Percentiles rank a stretch among this genome's conserved stretches.
phyloP scores from a whole-genome alignment of 2,888 invertebrate genomes.

The Drepanosiphum platanoidis region DNA sequence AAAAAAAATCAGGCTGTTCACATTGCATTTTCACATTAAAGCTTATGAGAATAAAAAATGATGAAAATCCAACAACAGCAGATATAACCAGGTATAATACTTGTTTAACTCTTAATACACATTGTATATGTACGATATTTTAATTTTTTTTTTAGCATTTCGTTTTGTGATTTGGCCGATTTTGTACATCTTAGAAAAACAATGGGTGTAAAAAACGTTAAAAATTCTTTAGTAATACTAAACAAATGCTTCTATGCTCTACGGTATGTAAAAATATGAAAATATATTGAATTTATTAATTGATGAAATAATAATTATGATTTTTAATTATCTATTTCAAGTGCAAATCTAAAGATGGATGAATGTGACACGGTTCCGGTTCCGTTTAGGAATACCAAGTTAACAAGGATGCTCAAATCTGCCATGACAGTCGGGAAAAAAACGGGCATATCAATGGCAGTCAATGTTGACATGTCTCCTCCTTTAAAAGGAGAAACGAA shows the following conservation, averaged over 20 bases:
- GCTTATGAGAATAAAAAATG: conserved; percentile 73
- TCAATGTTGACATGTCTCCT: conserved; percentile 82
- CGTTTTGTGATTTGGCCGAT: conserved; percentile 93
- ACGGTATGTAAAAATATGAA: conserved; percentile 49
- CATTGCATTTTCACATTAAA: conserved; percentile 89
- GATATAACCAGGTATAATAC: conserved; percentile 62
- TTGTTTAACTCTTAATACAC: conserved; percentile 12
- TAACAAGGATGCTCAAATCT: conserved; percentile 85
- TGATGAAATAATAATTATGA: conserved; percentile 35
- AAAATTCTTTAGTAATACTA: conserved; percentile 87
- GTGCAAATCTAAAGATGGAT: conserved; percentile 66
- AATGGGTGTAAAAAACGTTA: conserved; percentile 81
- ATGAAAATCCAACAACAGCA: conserved; percentile 64
- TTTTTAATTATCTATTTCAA: conserved; percentile 52
- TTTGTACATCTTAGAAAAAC: conserved; percentile 83
- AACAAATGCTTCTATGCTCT: conserved; percentile 78
- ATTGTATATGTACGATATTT: not conserved
- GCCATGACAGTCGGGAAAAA: conserved; percentile 74
- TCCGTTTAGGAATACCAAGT: conserved; percentile 85
- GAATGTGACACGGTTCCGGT: conserved; percentile 68
- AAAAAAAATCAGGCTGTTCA: conserved; percentile 84
- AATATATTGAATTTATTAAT: not conserved
- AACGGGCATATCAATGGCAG: conserved; percentile 81
- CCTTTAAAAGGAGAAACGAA: conserved; percentile 81
- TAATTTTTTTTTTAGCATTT: conserved; percentile 71